phyloP scores from a whole-genome alignment of 1,140 invertebrate species.

The Pogonognathellus flavescens region DNA sequence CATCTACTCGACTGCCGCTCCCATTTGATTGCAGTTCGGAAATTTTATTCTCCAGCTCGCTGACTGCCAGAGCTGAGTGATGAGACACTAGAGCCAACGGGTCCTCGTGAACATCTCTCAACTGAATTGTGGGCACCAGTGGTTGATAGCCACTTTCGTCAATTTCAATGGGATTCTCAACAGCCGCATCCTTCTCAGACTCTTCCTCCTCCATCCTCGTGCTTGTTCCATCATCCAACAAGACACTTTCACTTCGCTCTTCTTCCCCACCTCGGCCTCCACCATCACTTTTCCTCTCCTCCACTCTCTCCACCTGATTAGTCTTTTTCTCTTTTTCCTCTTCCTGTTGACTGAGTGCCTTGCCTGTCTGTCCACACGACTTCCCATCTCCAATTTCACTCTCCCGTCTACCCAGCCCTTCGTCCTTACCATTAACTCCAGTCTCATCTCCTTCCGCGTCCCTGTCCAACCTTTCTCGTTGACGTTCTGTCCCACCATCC shows the following conservation, averaged over 20 bases:
- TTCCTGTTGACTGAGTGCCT: not conserved
- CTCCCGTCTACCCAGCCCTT: not conserved
- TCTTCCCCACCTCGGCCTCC: not conserved
- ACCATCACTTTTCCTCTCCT: not conserved
- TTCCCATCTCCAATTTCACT: not conserved
- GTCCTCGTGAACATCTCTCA: constrained; percentile 35
- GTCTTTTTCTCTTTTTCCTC: constrained; percentile 22
- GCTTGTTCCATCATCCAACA: not conserved
- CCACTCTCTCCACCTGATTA: constrained; percentile 1
- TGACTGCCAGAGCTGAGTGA: constrained; percentile 61
- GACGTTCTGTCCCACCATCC: not conserved
- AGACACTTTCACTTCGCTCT: not conserved
- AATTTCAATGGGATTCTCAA: no score
- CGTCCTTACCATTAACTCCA: constrained; percentile 3
- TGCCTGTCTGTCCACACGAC: not conserved
- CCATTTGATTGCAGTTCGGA: constrained; percentile 64
- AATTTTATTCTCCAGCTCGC: constrained; percentile 61
- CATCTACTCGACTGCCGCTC: constrained; percentile 57
- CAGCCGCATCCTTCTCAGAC: not conserved
- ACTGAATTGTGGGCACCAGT: constrained; percentile 55
- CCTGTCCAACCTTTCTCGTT: not conserved
- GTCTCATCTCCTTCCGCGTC: not conserved
- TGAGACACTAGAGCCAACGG: constrained; percentile 52
- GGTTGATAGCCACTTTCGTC: not conserved
- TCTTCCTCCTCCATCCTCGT: not conserved